Evolutionary conservation across 2,888 invertebrate species (phyloP), one percentile per base, ranked within the genome.

Genomic region (Drosophila tanythrix): DNA sequence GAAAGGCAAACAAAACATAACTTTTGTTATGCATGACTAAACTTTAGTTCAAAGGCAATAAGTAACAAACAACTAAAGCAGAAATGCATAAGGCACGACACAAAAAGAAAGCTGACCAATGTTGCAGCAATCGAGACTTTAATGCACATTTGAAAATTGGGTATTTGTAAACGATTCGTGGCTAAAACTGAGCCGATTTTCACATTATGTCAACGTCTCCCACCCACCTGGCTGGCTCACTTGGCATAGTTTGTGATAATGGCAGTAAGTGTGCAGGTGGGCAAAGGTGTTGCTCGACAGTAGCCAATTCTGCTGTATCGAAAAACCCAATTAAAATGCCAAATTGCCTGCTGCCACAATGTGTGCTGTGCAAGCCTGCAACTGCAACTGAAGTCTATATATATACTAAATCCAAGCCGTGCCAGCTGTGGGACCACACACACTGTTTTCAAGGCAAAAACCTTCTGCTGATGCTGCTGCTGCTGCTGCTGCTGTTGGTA

Each of bases 311-410:
- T 56, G 38, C 1, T 65, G 66, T 61, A 61, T 76, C 74, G 53
- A 60, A 83, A 83, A 88, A 72, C 68, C 78, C 88, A 83, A 83
- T 83, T 83, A 88, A 85, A 85, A 72, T 80, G 70, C 59, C 46
- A 13, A 15, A 21, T 21, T 51, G 29, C n/a, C 18, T 11, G 29
- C 29, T 36, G n/a, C 1, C 35, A 15, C 51, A 52, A 31, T 53
- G 53, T 48, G 33, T 6, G 10, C 43, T 8, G 52, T 48, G 48
- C n/a, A 50, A 53, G 53, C 58, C 31, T 56, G 46, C 51, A 59
- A 38, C 25, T 65, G 59, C 40, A 58, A 62, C 15, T 27, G 29
- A 36, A 43, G 4, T 40, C 35, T 53, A 31, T 66, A 29, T 25
- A 18, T 18, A 29, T 52, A 21, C 36, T 13, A 25, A 21, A 51